Evolutionary conservation across 2,797 vertebrate species (phyloP).

Genomic region (Microctenopoma steveboyesi): DNA sequence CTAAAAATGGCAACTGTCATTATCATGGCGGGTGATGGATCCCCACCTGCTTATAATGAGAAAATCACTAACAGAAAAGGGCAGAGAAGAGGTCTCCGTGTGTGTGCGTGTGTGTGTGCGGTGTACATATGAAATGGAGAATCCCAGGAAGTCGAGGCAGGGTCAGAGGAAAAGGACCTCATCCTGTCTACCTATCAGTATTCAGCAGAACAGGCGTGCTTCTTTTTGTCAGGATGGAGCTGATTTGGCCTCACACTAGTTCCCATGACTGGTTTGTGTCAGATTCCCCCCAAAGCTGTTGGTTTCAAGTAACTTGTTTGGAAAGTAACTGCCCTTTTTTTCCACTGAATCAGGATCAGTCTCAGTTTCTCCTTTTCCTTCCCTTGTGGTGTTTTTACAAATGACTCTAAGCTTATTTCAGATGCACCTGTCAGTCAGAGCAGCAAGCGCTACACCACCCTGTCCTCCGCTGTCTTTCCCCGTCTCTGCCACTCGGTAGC

Average conservation of each 20-base stretch:
- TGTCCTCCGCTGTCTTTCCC: conserved; percentile 10
- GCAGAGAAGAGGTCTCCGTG: conserved; percentile 22
- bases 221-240: conserved; percentile 67
- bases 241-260: conserved; percentile 57
- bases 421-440: conserved; percentile 51
- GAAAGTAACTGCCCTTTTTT: conserved; percentile 35
- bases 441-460: conserved; percentile 42
- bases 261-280: conserved; percentile 49
- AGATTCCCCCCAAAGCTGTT: conserved; percentile 29
- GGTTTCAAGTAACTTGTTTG: conserved; percentile 2
- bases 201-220: conserved; percentile 59
- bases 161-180: conserved; percentile 60
- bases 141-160: conserved; percentile 51
- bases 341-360: conserved; percentile 26
- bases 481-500: conserved; percentile 18
- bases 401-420: conserved; percentile 35
- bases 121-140: conserved; percentile 45
- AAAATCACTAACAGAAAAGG: conserved; percentile 63
- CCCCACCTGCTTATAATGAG: conserved; percentile 60
- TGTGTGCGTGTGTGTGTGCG: conserved; percentile 6
- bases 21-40: conserved; percentile 48
- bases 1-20: conserved; percentile 57
- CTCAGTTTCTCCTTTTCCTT: conserved; percentile 20
- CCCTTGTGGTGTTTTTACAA: conserved; percentile 40
- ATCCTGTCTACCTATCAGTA: conserved; percentile 71